Base-by-base conservation (phyloP, 1,140 invertebrate genomes). In the Pogonomyrmex californicus region DNA sequence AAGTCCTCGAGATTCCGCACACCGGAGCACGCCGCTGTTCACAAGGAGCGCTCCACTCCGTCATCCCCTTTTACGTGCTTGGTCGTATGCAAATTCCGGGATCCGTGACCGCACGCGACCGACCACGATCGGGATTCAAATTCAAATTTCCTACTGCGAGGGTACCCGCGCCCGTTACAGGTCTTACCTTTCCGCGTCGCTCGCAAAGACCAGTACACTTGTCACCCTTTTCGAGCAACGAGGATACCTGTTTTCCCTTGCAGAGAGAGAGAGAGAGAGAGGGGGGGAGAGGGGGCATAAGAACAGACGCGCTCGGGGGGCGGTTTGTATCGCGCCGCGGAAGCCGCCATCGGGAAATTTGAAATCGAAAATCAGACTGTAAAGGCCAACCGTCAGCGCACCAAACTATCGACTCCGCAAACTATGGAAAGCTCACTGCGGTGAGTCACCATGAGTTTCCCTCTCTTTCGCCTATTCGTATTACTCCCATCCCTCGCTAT, bases 31-130 rank as follows among this genome's bases (percentile, higher is more conserved):
- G 62, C 65, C 77, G 83, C 41, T 71, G 49, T 60, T 63, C 41
- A 56, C 63, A 73, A 89, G 79, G 49, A 30, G 30, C 60, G 85
- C 77, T 60, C 77, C 23, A 82, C 51, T 68, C 62, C 86, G 88
- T 78, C 71, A 85, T 83, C 85, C 88, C 85, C 85, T 90, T 82
- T 86, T 56, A 75, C 54, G 68, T 75, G 56, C 17, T 68, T 33
- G 78, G 49, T 66, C 75, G 38, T 88, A 90, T 90, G 89, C 85
- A 90, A 90, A 90, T 90, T 86, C 9, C 14, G 36, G 63, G 90
- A 89, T 89, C 88, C 78, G 68, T 85, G 76, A 79, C 85, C 83
- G 89, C 93, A 93, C 93, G 92, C 92, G 93, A 93, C 91, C 85
- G 85, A 82, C 56, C 86, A 82, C 90, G 86, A 70, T 62, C 87